These are phyloP conservation scores for Amphipoea lucens DNA, from an alignment of 2,888 invertebrate genomes.

Conservation along the genomic window DNA sequence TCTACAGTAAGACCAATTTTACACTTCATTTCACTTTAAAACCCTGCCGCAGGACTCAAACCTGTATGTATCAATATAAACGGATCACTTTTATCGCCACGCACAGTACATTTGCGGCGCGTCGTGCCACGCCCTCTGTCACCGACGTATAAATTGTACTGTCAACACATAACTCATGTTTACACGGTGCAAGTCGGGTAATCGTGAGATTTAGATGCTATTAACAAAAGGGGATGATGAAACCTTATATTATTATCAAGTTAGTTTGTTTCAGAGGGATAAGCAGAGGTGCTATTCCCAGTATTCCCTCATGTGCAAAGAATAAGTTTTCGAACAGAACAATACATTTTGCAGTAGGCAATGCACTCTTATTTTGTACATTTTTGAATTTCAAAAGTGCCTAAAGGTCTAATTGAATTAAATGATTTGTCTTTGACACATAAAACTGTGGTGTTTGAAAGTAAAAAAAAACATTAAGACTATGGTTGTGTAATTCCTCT, in stretches of 20 bases:
- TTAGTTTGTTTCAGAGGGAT: neutral
- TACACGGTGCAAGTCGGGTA: slow-evolving; percentile 31
- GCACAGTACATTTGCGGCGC: slow-evolving; percentile 22
- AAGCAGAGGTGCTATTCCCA: neutral
- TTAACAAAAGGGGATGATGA: slow-evolving; percentile 4
- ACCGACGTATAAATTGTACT: slow-evolving; percentile 50
- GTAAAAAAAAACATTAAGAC: neutral
- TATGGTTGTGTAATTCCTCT: neutral
- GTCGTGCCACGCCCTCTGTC: slow-evolving; percentile 38
- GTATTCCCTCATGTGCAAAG: no score
- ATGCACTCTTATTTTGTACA: neutral
- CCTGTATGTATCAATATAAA: slow-evolving; percentile 4
- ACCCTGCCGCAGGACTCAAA: slow-evolving; percentile 16
- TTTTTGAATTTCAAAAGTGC: neutral
- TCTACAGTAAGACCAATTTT: slow-evolving; percentile 26
- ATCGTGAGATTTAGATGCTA: slow-evolving; percentile 28
- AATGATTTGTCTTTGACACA: neutral
- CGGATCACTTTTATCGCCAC: slow-evolving; percentile 21
- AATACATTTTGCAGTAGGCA: neutral
- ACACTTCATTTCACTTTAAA: slow-evolving; percentile 9
- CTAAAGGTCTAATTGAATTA: neutral
- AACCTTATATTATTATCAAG: neutral
- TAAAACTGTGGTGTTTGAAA: neutral
- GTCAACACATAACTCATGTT: slow-evolving; percentile 48
- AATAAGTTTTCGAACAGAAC: no score